phyloP scores from a whole-genome alignment of 2,888 invertebrate genomes.

The Sussaba pulchella region DNA sequence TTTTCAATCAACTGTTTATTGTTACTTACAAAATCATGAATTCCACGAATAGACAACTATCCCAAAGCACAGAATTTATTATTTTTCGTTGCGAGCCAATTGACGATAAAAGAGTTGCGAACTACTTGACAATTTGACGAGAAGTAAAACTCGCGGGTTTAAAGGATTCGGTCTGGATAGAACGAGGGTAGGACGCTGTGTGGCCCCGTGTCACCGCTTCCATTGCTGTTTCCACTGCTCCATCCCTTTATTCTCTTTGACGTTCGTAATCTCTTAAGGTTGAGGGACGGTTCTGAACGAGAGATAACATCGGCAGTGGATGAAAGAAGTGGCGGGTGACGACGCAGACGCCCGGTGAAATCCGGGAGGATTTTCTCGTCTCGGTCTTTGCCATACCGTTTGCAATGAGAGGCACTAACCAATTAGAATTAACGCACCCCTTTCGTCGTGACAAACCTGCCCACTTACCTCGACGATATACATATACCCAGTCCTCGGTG shows the following conservation, averaged over 20 bases:
- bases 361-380: conserved; percentile 44
- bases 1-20: neutral
- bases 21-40: neutral
- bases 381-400: conserved; percentile 36
- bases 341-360: conserved; percentile 43
- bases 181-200: conserved; percentile 8
- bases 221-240: conserved; percentile 6
- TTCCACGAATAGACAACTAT: neutral
- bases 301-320: conserved; percentile 60
- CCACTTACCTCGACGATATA: conserved; percentile 16
- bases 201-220: conserved; percentile 29
- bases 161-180: conserved; percentile 46
- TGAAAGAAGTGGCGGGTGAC: conserved; percentile 51
- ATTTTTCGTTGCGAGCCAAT: conserved; percentile 1
- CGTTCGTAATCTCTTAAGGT: conserved; percentile 62
- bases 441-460: conserved; percentile 38
- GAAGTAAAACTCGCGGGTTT: conserved; percentile 43
- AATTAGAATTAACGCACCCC: conserved; percentile 56
- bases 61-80: neutral
- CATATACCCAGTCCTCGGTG: neutral
- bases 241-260: conserved; percentile 52
- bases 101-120: conserved; percentile 37
- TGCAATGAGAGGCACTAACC: conserved; percentile 34
- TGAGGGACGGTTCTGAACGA: conserved; percentile 42
- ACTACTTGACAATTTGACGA: conserved; percentile 57